Evolutionary conservation across 2,888 invertebrate genomes (phyloP), one percentile per base, ranked within the genome.

Genomic region (Lycophotia porphyrea): DNA sequence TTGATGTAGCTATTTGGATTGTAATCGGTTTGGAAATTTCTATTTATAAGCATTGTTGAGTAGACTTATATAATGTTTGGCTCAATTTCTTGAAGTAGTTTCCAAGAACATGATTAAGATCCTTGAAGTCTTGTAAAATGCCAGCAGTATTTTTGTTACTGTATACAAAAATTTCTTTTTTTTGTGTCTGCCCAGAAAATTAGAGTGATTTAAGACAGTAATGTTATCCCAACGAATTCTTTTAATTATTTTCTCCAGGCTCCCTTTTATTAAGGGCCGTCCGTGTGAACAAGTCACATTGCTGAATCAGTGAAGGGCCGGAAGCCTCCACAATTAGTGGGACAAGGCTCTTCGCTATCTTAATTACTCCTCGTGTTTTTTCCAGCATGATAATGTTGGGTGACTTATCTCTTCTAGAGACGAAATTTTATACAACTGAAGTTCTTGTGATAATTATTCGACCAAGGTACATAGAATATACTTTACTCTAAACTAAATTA

Each of bases 291-390:
- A 76, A 78, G 84, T 82, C 69, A 74, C 82, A 82, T 70, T 71
- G 82, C 85, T 85, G 85, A 82, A 63, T 85, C 83, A 82, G 82
- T 69, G 61, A 71, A 74, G 74, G 75, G 61, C 63, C 73, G 71
- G 85, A 74, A 70, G 58, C 52, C 60, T 71, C 73, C 82, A 61
- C 85, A 82, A 84, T 85, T 85, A 74, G 82, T 71, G 65, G 65
- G 55, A 61, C 82, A 71, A 73, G 71, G 71, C 73, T 74, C 68
- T 71, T 76, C 34, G 78, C 83, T 85, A 85, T 85, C 84, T 84
- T 82, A 84, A 84, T 82, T 85, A 76, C 84, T 72, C 63, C 39
- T 78, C 69, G 75, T 71, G 49, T 82, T 84, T 84, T 84, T 82
- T 74, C 75, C 68, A 74, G 36, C 60, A 65, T 67, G 63, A 72